A percentile compares a stretch with the other conserved stretches of the same genome.
Evolutionary conservation across 2,113 vertebrate genomes (phyloP).

Genomic region (Podiceps cristatus): DNA sequence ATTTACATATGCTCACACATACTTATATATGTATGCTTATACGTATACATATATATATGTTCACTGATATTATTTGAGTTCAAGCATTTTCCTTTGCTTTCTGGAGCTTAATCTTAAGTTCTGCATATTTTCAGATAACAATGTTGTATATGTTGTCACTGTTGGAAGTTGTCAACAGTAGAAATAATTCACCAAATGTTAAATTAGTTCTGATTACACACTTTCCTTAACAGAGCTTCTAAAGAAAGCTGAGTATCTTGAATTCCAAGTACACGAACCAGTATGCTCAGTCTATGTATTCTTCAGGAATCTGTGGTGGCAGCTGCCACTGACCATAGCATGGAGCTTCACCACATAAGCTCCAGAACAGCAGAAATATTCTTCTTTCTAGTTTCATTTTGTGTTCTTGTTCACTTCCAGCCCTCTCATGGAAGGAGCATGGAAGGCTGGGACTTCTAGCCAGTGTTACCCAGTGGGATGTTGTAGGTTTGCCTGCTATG

Average conservation of each 20-base stretch:
- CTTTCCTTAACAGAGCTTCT: background rate
- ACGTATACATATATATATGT: background rate
- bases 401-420: background rate
- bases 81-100: background rate
- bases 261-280: background rate
- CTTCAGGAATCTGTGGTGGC: background rate
- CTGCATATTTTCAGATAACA: background rate
- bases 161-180: background rate
- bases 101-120: background rate
- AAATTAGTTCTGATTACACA: background rate
- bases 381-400: background rate
- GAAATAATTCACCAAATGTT: background rate
- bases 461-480: background rate
- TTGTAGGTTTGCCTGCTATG: background rate
- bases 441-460: background rate
- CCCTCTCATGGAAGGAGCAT: accelerated
- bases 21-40: too few relatives aligned
- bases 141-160: background rate
- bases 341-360: background rate
- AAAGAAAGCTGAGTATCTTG: background rate
- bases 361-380: background rate
- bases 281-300: background rate
- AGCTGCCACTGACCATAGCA: background rate
- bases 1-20: background rate
- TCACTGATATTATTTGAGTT: background rate